Conservation (phyloP, 2,113 vertebrate genomes). For the Sminthopsis crassicaudata region DNA sequence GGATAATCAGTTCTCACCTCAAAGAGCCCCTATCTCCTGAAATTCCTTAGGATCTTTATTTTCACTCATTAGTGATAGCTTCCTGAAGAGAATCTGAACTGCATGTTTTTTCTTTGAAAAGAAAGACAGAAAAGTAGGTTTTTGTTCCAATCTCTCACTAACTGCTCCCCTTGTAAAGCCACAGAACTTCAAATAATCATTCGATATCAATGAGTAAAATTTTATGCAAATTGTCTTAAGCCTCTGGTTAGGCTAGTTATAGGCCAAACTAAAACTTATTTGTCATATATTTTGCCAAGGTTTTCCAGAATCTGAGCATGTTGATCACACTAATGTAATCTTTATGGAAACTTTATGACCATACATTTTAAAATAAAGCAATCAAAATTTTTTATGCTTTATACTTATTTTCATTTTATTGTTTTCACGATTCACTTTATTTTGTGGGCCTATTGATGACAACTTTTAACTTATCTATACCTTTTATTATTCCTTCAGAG, state of each 20-base stretch:
- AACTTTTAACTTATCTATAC: neutral
- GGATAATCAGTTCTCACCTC: neutral
- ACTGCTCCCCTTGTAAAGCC: neutral
- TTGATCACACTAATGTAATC: neutral
- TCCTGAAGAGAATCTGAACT: neutral
- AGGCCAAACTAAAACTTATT: neutral
- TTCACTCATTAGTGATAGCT: neutral
- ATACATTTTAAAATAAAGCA: neutral
- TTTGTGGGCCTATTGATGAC: neutral
- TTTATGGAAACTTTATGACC: neutral
- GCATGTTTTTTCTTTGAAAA: neutral
- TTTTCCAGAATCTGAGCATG: neutral
- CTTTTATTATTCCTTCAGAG: neutral
- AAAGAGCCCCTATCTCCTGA: no score
- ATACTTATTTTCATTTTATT: neutral
- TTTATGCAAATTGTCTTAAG: neutral
- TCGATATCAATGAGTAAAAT: neutral
- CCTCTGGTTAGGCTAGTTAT: neutral
- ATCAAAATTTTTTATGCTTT: no score
- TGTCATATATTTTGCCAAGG: neutral
- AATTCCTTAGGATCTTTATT: neutral
- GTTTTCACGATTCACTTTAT: neutral
- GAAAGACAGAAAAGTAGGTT: neutral
- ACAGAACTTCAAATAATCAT: neutral
- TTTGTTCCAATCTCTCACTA: neutral